These are phyloP conservation scores for Patella depressa DNA, from an alignment of 2,888 invertebrate genomes.

Conservation along the genomic window DNA sequence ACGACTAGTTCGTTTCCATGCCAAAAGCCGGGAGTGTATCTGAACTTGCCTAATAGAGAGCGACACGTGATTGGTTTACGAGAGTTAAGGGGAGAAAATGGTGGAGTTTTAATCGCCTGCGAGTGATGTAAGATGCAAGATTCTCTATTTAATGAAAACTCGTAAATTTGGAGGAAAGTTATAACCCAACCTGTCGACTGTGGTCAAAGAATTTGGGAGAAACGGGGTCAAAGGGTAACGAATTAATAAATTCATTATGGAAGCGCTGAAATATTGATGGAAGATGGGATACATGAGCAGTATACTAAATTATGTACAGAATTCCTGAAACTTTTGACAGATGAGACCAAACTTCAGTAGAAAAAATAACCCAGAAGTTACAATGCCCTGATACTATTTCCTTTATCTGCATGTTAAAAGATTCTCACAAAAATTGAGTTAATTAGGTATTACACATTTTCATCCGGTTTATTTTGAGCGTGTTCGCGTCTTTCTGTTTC, in stretches of 20 bases:
- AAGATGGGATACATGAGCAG: not conserved
- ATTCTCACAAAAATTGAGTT: too few relatives aligned
- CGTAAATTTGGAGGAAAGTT: constrained; percentile 3
- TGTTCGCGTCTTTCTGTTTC: too few relatives aligned
- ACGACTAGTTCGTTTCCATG: constrained; percentile 6
- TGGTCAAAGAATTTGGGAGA: not conserved
- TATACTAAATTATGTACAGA: too few relatives aligned
- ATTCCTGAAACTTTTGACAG: too few relatives aligned
- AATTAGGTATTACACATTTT: too few relatives aligned
- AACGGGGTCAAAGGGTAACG: constrained; percentile 8
- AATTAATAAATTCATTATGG: not conserved
- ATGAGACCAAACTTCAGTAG: too few relatives aligned
- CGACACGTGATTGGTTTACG: not conserved
- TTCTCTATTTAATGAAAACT: constrained; percentile 6
- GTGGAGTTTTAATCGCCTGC: not conserved
- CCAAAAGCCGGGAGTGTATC: not conserved
- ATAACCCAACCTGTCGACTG: not conserved
- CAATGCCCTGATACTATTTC: too few relatives aligned
- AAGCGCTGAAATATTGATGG: not conserved
- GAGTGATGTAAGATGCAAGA: constrained; percentile 10
- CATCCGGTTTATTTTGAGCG: too few relatives aligned
- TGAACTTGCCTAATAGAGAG: constrained; percentile 5
- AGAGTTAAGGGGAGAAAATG: constrained; percentile 1
- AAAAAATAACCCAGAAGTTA: too few relatives aligned
- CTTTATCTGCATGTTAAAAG: too few relatives aligned